phyloP scores from a whole-genome alignment of 2,797 vertebrate genomes.

The Scyliorhinus canicula region DNA sequence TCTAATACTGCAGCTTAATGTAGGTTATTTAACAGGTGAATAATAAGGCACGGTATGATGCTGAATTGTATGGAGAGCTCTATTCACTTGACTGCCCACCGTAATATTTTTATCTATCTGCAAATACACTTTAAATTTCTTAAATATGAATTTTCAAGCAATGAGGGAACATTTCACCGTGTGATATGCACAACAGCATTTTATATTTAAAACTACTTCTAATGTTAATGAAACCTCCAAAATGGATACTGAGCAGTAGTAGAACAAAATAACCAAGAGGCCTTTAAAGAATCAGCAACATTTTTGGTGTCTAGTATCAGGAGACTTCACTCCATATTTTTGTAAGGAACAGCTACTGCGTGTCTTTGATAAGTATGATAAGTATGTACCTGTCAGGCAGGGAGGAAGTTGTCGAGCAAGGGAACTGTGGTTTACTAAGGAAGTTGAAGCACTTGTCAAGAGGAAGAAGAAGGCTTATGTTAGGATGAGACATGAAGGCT shows the following conservation, averaged over 20 bases:
- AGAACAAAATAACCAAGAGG: not conserved
- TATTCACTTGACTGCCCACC: not conserved
- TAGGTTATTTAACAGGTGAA: not conserved
- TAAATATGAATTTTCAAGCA: not conserved
- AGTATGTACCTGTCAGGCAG: too few species aligned
- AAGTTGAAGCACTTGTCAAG: too few species aligned
- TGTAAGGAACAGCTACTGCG: too few species aligned
- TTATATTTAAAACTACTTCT: not conserved
- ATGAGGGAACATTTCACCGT: not conserved
- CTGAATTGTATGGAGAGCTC: not conserved
- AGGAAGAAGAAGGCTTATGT: too few species aligned
- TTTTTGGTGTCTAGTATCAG: not conserved
- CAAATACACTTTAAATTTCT: not conserved
- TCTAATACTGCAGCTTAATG: not conserved
- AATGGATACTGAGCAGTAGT: not conserved
- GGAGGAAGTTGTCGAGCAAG: too few species aligned
- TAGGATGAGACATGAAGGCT: too few species aligned
- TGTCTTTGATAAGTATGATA: too few species aligned
- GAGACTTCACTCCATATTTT: too few species aligned
- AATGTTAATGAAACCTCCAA: not conserved
- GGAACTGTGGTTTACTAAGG: too few species aligned
- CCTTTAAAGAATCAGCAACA: not conserved
- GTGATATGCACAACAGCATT: not conserved
- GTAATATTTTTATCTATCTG: not conserved
- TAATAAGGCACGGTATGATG: not conserved